Base-by-base conservation (phyloP, 2,797 vertebrate genomes). In the Xiphorhynchus erythropygius region DNA sequence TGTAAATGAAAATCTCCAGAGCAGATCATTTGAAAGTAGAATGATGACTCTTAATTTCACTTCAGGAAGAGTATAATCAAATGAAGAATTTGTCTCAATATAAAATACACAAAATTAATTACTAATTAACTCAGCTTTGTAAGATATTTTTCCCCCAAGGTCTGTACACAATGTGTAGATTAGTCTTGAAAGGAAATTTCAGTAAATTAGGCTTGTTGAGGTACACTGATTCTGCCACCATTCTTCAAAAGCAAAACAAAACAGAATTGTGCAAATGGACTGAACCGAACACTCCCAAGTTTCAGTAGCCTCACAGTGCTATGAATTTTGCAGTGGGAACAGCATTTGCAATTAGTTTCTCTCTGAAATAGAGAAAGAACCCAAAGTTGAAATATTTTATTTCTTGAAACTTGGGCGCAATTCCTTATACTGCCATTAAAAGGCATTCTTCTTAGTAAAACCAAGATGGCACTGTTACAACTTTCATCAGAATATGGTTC, bases 401-500 rank as follows among this genome's bases (percentile, higher is more conserved):
- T 86, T 68, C 55, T 69, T 55, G 23, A 76, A 92, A 60, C 35
- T 47, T 88, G 82, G 63, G 5, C 47, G 64, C 71, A 79, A 42
- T 18, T 71, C 17, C 53, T 67, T 73, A 25, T 80, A 47, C 21
- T 81, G 81, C 59, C 16, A 57, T 50, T 79, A 64, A 85, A 69
- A 76, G 83, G 35, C 32, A 37, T 91, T 90, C 35, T 92, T 84
- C 49, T 63, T 78, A 79, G 35, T 90, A 67, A 94, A 93, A 84
- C 74, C 6, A 19, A 49, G 32, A 71, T 49, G 65, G 39, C 77
- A 30, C 41, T 84, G 23, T 67, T 93, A 82, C 30, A 44, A 25
- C 60, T 95, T 95, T 91, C 37, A 77, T 95, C 73, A 86, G 37
- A 71, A 57, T 90, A 95, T 85, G 70, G 68, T 93, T 89, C 37